Base-by-base conservation (phyloP, 2,888 invertebrate genomes). In the Diarsia dahlii region DNA sequence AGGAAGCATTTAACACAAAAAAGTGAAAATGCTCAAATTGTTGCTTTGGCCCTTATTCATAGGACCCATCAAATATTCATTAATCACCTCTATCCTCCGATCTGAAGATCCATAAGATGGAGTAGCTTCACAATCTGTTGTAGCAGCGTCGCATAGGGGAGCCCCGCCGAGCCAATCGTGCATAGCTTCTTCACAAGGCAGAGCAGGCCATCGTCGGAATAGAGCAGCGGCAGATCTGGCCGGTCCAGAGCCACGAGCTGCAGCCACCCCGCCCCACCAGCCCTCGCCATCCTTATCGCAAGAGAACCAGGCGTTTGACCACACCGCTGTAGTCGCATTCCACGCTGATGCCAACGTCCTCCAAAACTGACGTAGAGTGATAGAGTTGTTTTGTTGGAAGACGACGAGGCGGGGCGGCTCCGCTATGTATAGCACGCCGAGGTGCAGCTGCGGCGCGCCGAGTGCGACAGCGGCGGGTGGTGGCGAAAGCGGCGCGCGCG, bases 101-200 rank as follows among this genome's bases (percentile, higher is more conserved):
- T 92, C 92, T 56, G 87, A 84, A 64, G 88, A 88, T 54, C 90
- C 92, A 48, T 88, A 88, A 12, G 91, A 82, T 13, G 95, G 93
- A 56, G 88, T 86, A 48, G 95, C 96, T 84, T 95, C 95, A 78
- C 96, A 96, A 64, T 94, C 93, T 2, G 96, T 96, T 10, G 95
- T 94, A 56, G 83, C 87, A 3, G 90, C 82, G 76, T 96, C 95
- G 77, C 96, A 96, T 1, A 92, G 89, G 0, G 96, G 96, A 39
- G 93, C 85, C 2, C 97, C 97, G 52, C 97, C 97, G 88, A 98
- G 97, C 90, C 98, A 97, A 78, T 97, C 97, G 87, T 97, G 96
- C 92, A 98, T 97, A 48, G 97, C 96, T 79, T 97, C 97, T 89
- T 98, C 98, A 93, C 98, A 98, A 81, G 98, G 98, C 94, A 98